These are phyloP conservation scores for Hafferia zeledoni DNA, from an alignment of 2,797 vertebrate genomes.

Conservation along the genomic window DNA sequence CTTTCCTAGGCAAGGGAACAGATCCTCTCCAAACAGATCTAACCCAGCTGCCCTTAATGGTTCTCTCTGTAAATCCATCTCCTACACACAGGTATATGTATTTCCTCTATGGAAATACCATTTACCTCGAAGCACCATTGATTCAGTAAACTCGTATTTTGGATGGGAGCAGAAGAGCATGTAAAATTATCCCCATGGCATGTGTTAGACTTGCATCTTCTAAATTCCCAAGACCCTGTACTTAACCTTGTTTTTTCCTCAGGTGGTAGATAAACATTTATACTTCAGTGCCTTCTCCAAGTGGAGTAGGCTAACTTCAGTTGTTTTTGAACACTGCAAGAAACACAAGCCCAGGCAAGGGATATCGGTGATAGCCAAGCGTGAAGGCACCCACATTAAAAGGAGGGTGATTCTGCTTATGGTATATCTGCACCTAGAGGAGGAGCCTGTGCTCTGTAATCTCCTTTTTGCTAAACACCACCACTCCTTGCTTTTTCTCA, in stretches of 20 bases:
- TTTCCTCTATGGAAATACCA: background rate
- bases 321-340: background rate
- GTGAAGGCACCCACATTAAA: background rate
- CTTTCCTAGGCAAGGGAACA: background rate
- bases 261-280: background rate
- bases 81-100: too few relatives aligned
- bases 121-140: background rate
- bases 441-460: background rate
- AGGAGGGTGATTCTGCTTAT: background rate
- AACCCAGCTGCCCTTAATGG: background rate
- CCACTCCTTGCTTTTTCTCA: background rate
- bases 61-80: background rate
- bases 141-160: background rate
- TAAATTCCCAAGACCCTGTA: background rate
- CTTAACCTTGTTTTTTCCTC: background rate
- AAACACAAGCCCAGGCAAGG: background rate
- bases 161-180: background rate
- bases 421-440: background rate
- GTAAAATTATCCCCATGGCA: background rate
- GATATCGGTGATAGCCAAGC: accelerated
- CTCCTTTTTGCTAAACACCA: accelerated
- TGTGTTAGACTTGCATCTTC: background rate
- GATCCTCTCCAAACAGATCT: background rate
- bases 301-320: background rate
- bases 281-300: background rate